A percentile compares a stretch with the other conserved stretches of the same genome.
These are phyloP conservation scores for Drosophila neonasuta DNA, from an alignment of 2,888 invertebrate species.

Conservation along the genomic window DNA sequence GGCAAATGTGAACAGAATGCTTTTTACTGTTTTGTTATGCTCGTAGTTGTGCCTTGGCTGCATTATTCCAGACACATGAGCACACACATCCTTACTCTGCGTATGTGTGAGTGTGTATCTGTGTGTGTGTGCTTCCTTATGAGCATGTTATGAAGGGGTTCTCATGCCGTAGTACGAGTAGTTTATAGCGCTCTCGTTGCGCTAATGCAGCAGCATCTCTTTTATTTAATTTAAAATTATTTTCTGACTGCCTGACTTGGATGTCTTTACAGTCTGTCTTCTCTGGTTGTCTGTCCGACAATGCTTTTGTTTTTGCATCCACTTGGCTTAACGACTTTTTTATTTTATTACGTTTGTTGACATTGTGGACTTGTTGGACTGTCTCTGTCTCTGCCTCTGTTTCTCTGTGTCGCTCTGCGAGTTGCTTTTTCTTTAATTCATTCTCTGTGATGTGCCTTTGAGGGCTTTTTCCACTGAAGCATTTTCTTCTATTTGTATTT, in stretches of 20 bases:
- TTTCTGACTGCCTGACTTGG: constrained; percentile 43
- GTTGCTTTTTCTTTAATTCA: constrained; percentile 7
- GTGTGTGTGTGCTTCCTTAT: constrained; percentile 8
- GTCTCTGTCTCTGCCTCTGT: constrained; percentile 9
- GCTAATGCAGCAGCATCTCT: constrained; percentile 58
- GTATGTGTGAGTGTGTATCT: background rate
- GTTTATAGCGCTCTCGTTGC: constrained; percentile 38
- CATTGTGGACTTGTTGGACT: constrained; percentile 67
- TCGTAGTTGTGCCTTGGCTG: background rate
- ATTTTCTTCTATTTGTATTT: constrained; percentile 1
- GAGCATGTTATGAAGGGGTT: constrained; percentile 14
- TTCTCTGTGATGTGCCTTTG: constrained; percentile 31
- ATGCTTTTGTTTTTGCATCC: constrained; percentile 47
- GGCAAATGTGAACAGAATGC: constrained; percentile 29
- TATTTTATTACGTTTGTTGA: constrained; percentile 77
- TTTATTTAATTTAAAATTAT: constrained; percentile 73
- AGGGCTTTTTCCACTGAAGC: constrained; percentile 31
- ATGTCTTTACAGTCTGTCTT: constrained; percentile 14
- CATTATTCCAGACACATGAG: constrained; percentile 12
- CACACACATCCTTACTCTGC: constrained; percentile 4
- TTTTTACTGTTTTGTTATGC: constrained; percentile 2
- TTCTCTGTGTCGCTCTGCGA: no score
- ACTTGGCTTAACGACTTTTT: constrained; percentile 76
- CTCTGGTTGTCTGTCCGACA: constrained; percentile 7
- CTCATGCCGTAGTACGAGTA: constrained; percentile 4